Base-by-base conservation (phyloP, 1,140 invertebrate species). In the Philaenus spumarius region DNA sequence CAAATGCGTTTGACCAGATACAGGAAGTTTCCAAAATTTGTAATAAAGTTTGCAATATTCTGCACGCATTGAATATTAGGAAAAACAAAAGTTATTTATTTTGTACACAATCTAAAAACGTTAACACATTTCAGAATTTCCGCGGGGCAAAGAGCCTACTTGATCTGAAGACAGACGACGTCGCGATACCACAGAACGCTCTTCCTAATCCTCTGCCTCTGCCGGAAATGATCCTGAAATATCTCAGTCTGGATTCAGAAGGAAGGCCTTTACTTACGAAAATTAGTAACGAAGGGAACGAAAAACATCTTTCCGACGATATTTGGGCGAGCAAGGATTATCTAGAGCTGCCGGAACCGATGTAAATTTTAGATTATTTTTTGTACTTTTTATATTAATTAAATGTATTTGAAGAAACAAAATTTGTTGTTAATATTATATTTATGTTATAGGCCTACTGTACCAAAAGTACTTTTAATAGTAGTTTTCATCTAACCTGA, bases 101-200 rank as follows among this genome's bases (percentile, higher is more conserved):
- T n/a, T n/a, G n/a, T n/a, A n/a, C n/a, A n/a, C n/a, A n/a, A n/a
- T n/a, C n/a, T n/a, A n/a, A n/a, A n/a, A n/a, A n/a, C n/a, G n/a
- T n/a, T n/a, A n/a, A n/a, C n/a, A 4, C 26, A 58, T 73, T 67
- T 66, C 57, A 80, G 79, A 76, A 76, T 64, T 80, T 81, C 68
- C 76, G 78, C 67, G 77, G 80, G 69, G 73, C 73, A n/a, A 76
- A 79, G 54, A 50, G 47, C 2, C 35, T 45, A 17, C 2, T 47
- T 58, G 59, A 73, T 22, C 66, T 72, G 19, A 30, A 30, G 9
- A 70, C 73, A 24, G 73, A 80, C 47, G 80, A 82, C 60, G 63
- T 80, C 2, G 72, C 74, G 0, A 74, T 84, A 4, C 68, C 78
- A 0, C 80, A 83, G 64, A 86, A 86, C 64, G 81, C 82, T 0